These are phyloP conservation scores for Psococerastis gibbosa DNA, from an alignment of 2,888 invertebrate species.

Conservation along the genomic window DNA sequence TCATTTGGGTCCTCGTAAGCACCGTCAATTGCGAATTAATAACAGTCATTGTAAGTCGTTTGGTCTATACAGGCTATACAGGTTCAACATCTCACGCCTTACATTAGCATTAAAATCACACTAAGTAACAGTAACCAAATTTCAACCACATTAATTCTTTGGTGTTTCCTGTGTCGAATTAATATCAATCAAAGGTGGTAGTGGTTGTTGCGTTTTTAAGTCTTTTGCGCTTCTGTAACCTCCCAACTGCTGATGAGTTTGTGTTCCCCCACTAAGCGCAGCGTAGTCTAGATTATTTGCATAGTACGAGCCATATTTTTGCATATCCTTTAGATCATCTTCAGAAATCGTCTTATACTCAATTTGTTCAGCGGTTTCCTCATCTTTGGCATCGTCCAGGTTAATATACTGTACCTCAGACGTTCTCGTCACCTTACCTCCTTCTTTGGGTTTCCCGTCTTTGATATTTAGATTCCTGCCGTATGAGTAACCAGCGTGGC, in stretches of 20 bases:
- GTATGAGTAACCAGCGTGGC: constrained; percentile 5
- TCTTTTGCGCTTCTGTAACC: neutral
- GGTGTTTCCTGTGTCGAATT: neutral
- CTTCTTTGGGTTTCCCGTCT: neutral
- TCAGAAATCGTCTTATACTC: constrained; percentile 7
- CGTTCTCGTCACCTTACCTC: constrained; percentile 1
- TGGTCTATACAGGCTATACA: too few species aligned
- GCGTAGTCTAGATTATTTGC: constrained; percentile 6
- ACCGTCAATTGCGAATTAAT: too few species aligned
- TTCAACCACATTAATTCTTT: too few species aligned
- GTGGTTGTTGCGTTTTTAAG: too few species aligned
- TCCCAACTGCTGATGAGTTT: neutral
- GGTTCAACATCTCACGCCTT: too few species aligned
- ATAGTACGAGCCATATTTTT: neutral
- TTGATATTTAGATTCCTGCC: constrained; percentile 4
- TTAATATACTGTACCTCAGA: neutral
- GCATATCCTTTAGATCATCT: constrained; percentile 5
- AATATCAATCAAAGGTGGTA: neutral
- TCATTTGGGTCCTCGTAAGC: too few species aligned
- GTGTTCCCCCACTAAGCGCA: neutral
- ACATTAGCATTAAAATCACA: too few species aligned
- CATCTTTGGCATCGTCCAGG: neutral
- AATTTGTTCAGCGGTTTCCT: neutral
- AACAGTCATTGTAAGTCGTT: too few species aligned
- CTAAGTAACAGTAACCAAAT: too few species aligned